Percentiles rank a stretch among this genome's conserved stretches.
These are phyloP conservation scores for Siniperca scherzeri DNA, from an alignment of 2,797 vertebrate species.

Conservation along the genomic window DNA sequence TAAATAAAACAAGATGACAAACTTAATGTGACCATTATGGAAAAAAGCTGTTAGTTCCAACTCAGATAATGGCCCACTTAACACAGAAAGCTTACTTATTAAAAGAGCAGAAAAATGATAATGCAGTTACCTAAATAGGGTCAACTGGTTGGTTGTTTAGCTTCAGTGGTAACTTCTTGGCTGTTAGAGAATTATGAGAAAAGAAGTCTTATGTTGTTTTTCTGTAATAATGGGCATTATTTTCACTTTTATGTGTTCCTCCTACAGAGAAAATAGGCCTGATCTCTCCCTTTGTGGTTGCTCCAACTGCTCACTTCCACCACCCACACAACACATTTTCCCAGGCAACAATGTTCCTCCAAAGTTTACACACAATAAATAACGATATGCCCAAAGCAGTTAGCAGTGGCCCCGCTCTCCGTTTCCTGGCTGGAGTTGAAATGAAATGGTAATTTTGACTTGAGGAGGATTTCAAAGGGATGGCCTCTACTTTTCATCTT, in stretches of 20 bases:
- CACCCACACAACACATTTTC: conserved; percentile 88
- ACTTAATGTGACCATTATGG: conserved; percentile 67
- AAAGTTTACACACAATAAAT: conserved; percentile 90
- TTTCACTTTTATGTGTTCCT: conserved; percentile 88
- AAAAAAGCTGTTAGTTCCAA: conserved; percentile 68
- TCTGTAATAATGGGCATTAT: conserved; percentile 85
- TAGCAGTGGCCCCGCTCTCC: conserved; percentile 82
- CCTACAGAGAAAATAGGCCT: conserved; percentile 88
- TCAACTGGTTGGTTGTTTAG: conserved; percentile 72
- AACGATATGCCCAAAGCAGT: conserved; percentile 87
- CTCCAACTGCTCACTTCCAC: conserved; percentile 89
- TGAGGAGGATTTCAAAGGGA: conserved; percentile 90
- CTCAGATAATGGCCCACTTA: conserved; percentile 71
- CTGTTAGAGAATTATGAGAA: conserved; percentile 80
- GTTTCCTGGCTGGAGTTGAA: conserved; percentile 88
- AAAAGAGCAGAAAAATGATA: conserved; percentile 60
- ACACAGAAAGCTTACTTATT: conserved; percentile 72
- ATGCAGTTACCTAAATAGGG: conserved; percentile 65
- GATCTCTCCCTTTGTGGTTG: conserved; percentile 87
- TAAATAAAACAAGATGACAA: conserved; percentile 71
- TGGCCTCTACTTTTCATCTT: conserved; percentile 87
- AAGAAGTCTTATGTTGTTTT: conserved; percentile 85
- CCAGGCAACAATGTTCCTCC: conserved; percentile 88
- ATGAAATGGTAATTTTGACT: conserved; percentile 91
- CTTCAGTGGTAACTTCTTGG: conserved; percentile 66